A percentile compares a stretch with the other conserved stretches of the same genome.
These are phyloP conservation scores for Ormyrus rosae DNA, from an alignment of 2,888 invertebrate species.

Conservation along the genomic window DNA sequence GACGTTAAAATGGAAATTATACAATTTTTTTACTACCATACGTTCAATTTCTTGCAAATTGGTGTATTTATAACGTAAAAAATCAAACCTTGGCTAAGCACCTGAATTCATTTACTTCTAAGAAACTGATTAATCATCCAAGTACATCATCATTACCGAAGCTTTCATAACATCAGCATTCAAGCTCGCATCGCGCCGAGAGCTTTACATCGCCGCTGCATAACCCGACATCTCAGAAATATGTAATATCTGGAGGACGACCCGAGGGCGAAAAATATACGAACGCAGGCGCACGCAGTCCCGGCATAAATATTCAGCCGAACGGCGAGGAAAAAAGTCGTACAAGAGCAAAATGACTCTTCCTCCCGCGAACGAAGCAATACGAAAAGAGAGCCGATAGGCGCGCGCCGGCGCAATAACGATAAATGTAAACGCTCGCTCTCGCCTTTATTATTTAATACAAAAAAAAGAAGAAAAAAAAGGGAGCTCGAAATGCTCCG, in stretches of 20 bases:
- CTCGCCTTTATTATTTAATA: constrained; percentile 46
- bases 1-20: too few relatives aligned
- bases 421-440: constrained; percentile 39
- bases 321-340: constrained; percentile 13
- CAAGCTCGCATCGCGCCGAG: constrained; percentile 6
- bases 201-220: constrained; percentile 1
- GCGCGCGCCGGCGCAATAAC: constrained; percentile 36
- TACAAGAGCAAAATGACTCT: not conserved
- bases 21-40: too few relatives aligned
- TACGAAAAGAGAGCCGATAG: constrained; percentile 16
- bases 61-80: too few relatives aligned
- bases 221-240: constrained; percentile 15
- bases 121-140: constrained; percentile 15
- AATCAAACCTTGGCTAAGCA: too few relatives aligned
- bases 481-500: not conserved
- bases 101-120: not conserved
- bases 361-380: not conserved
- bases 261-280: constrained; percentile 9
- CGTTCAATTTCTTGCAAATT: too few relatives aligned
- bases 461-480: not conserved
- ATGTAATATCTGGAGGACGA: constrained; percentile 32
- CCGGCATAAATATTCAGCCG: constrained; percentile 52
- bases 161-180: constrained; percentile 25
- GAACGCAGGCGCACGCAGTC: not conserved
- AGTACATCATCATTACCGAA: constrained; percentile 16